Percentiles rank a stretch among this genome's conserved stretches.
Evolutionary conservation across 2,113 vertebrate species (phyloP).

Genomic region (Tragelaphus buxtoni): DNA sequence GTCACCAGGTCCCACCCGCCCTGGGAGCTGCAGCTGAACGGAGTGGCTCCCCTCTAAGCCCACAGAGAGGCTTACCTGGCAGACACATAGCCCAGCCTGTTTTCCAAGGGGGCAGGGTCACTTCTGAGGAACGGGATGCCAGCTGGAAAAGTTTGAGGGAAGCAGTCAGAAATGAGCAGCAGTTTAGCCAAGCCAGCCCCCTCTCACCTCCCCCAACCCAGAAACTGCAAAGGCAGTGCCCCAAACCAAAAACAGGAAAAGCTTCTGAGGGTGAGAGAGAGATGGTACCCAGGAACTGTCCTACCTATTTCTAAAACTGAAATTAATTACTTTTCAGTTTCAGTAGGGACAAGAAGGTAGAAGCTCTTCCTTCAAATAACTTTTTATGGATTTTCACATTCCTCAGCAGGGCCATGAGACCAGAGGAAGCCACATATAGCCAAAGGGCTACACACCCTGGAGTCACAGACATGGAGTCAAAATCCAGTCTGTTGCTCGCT

Average conservation of each 20-base stretch:
- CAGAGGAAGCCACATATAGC: background rate
- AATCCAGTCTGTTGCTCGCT: background rate
- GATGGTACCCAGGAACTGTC: background rate
- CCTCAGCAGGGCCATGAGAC: background rate
- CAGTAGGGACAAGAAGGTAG: background rate
- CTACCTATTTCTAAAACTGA: background rate
- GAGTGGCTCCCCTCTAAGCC: background rate
- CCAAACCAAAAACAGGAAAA: background rate
- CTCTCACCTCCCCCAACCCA: background rate
- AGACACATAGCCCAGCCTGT: constrained; percentile 76
- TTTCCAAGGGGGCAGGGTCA: constrained; percentile 51
- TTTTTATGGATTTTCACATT: background rate
- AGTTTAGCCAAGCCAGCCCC: background rate
- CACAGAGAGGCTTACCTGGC: constrained; percentile 72
- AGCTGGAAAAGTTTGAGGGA: constrained; percentile 61
- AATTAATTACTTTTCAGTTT: background rate
- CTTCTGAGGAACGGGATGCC: constrained; percentile 37
- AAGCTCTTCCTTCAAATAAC: background rate
- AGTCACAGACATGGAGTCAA: background rate
- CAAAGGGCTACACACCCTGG: background rate
- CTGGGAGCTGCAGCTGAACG: rapidly evolving
- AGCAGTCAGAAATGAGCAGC: rapidly evolving
- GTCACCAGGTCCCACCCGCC: background rate
- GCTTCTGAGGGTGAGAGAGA: background rate
- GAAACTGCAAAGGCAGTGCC: background rate